Percentiles rank a stretch among this genome's conserved stretches.
Conservation (phyloP, 2,113 vertebrate species). For the Oreocharis arfaki region DNA sequence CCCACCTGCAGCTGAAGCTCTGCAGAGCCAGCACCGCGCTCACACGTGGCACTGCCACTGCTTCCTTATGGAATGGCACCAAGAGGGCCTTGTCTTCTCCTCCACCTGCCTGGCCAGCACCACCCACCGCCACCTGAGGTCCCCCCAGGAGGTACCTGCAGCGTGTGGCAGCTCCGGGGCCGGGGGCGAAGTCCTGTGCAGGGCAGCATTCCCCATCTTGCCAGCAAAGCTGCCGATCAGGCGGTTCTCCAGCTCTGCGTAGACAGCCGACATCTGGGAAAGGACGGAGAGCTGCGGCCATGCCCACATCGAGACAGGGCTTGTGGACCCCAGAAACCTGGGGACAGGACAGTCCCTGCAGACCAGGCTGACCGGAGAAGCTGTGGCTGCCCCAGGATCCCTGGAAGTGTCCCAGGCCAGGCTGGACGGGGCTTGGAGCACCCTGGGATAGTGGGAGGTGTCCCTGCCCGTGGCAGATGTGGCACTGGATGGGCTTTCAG, state of each 20-base stretch:
- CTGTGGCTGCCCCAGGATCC: neutral
- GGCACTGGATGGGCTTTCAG: neutral
- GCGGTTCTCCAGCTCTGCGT: constrained; percentile 88
- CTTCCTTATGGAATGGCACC: fast-evolving
- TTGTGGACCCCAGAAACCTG: neutral
- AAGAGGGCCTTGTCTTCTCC: neutral
- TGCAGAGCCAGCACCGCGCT: neutral
- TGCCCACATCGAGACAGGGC: fast-evolving
- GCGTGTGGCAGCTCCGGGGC: constrained; percentile 70
- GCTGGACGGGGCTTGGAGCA: neutral
- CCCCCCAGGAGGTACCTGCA: constrained; percentile 50
- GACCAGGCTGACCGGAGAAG: neutral
- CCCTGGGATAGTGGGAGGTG: fast-evolving
- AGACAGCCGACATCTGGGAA: constrained; percentile 90
- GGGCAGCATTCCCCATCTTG: constrained; percentile 73
- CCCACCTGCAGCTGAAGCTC: neutral
- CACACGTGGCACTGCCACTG: fast-evolving
- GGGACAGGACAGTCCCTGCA: neutral
- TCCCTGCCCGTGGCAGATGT: neutral
- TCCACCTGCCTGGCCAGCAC: neutral
- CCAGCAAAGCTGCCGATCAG: constrained; percentile 78
- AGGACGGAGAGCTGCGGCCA: neutral
- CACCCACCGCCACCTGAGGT: neutral
- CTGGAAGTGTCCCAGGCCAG: neutral
- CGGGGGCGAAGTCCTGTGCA: constrained; percentile 74